phyloP scores from a whole-genome alignment of 2,113 vertebrate species.

The Oncorhynchus nerka region DNA sequence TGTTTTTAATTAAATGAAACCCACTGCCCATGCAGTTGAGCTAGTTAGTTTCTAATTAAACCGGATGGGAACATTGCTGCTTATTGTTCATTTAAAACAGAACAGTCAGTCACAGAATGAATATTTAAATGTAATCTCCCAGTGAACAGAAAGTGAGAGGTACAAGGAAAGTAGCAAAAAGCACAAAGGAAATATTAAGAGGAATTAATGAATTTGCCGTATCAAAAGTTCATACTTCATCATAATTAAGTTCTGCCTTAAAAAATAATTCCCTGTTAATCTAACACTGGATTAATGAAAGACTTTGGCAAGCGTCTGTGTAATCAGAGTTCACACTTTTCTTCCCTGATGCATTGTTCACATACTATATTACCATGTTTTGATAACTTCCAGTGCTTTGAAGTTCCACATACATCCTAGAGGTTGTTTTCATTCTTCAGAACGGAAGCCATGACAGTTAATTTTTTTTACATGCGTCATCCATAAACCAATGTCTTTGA shows the following conservation, averaged over 20 bases:
- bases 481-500: background rate
- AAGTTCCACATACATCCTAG: background rate
- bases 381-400: background rate
- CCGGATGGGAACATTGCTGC: background rate
- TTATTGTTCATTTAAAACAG: constrained; percentile 43
- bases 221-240: constrained; percentile 41
- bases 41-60: constrained; percentile 60
- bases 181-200: constrained; percentile 41
- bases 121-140: constrained; percentile 53
- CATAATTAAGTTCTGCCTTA: constrained; percentile 24
- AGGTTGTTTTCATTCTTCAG: background rate
- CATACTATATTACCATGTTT: too few species aligned
- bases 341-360: background rate
- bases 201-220: constrained; percentile 44
- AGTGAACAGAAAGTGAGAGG: constrained; percentile 39
- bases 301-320: constrained; percentile 9
- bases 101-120: constrained; percentile 49
- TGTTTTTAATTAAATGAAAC: constrained; percentile 45
- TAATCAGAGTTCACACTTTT: constrained; percentile 17
- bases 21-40: constrained; percentile 24
- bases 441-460: background rate
- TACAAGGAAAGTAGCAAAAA: constrained; percentile 23
- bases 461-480: background rate
- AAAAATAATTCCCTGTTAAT: constrained; percentile 19
- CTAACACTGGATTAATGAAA: constrained; percentile 41